Percentiles rank a stretch among this genome's conserved stretches.
Evolutionary conservation across 2,888 invertebrate species (phyloP).

Genomic region (Mimas tiliae): DNA sequence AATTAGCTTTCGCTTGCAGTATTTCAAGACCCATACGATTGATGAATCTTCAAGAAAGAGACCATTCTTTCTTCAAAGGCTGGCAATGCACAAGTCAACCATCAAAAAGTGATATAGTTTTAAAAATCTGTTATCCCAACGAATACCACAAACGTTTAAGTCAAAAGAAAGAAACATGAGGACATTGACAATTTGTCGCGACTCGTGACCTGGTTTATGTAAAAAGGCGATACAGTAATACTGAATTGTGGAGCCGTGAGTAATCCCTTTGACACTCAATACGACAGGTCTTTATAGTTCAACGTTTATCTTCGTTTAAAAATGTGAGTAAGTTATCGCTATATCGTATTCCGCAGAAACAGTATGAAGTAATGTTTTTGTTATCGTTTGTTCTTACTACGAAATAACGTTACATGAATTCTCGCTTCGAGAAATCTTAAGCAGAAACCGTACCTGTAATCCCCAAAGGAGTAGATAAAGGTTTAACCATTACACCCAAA

Average conservation of each 20-base stretch:
- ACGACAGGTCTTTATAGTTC: neutral
- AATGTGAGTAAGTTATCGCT: neutral
- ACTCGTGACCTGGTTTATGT: neutral
- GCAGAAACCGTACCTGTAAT: too few relatives aligned
- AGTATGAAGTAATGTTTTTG: neutral
- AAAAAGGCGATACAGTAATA: neutral
- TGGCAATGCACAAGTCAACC: too few relatives aligned
- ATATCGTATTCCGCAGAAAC: neutral
- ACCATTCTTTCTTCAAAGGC: too few relatives aligned
- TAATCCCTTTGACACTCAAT: neutral
- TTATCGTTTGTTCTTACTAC: too few relatives aligned
- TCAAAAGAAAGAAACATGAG: neutral
- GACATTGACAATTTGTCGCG: neutral
- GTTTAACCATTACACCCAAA: too few relatives aligned
- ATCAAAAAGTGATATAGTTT: neutral
- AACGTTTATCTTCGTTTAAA: neutral
- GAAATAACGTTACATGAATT: too few relatives aligned
- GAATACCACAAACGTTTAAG: neutral
- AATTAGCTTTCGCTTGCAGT: too few relatives aligned
- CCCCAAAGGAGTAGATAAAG: too few relatives aligned
- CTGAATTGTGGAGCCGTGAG: neutral
- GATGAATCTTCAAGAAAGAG: too few relatives aligned
- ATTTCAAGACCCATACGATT: too few relatives aligned
- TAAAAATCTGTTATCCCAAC: neutral
- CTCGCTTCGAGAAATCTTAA: too few relatives aligned